phyloP scores from a whole-genome alignment of 2,797 vertebrate species.

The Coendou prehensilis region DNA sequence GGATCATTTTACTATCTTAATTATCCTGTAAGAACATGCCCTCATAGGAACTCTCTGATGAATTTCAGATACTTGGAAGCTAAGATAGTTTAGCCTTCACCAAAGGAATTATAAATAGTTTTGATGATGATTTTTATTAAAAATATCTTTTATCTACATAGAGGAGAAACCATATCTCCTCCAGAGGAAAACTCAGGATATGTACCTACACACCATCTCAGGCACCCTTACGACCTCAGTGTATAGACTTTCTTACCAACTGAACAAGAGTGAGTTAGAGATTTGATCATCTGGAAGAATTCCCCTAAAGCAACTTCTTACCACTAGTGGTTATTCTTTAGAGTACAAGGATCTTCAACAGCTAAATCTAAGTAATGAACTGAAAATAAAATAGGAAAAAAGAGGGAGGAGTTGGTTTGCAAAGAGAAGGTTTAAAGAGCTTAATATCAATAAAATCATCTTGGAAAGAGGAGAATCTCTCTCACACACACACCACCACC shows the following conservation, averaged over 20 bases:
- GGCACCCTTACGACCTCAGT: background rate
- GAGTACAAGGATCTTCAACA: background rate
- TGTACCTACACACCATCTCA: background rate
- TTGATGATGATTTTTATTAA: conserved; percentile 35
- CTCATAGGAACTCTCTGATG: background rate
- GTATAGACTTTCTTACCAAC: background rate
- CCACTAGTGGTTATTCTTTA: background rate
- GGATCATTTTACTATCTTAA: background rate
- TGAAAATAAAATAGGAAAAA: conserved; percentile 8
- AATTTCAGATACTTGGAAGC: conserved; percentile 12
- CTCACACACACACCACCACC: background rate
- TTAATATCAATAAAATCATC: conserved; percentile 46
- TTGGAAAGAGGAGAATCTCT: background rate
- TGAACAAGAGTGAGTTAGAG: conserved; percentile 20
- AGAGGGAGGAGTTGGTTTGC: background rate
- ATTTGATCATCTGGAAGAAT: background rate
- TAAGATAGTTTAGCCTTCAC: conserved; percentile 32
- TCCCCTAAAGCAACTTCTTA: background rate
- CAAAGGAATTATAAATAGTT: conserved; percentile 4
- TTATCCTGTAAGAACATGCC: background rate
- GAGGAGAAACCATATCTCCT: background rate
- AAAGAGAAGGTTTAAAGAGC: conserved; percentile 51
- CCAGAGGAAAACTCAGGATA: background rate
- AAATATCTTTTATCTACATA: conserved; percentile 24
- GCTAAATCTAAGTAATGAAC: conserved; percentile 42